A percentile compares a stretch with the other conserved stretches of the same genome.
Conservation (phyloP, 2,797 vertebrate species). For the Paedocypris micromegethes region DNA sequence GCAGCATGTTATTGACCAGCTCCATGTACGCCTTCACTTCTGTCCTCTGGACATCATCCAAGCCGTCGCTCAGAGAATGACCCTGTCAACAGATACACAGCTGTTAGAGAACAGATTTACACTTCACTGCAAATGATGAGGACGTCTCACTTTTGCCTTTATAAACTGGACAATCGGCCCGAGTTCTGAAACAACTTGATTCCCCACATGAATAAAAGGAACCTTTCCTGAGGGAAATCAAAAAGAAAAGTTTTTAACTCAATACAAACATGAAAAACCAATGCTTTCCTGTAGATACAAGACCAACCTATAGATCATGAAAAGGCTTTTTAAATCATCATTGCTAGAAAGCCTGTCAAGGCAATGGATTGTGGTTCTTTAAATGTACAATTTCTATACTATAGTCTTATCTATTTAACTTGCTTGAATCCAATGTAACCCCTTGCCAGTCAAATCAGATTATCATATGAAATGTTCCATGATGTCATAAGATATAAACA, state of each 20-base stretch:
- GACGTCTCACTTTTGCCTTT: conserved; percentile 84
- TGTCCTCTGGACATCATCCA: conserved; percentile 94
- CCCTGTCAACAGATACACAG: conserved; percentile 67
- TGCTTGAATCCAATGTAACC: no score
- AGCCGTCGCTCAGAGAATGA: conserved; percentile 87
- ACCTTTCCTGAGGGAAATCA: conserved; percentile 78
- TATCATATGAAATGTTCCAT: no score
- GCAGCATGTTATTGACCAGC: conserved; percentile 95
- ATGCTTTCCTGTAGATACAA: no score
- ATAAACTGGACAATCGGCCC: conserved; percentile 94
- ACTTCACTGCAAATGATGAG: neutral
- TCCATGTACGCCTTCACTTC: conserved; percentile 99
- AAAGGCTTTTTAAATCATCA: no score
- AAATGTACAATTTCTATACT: no score
- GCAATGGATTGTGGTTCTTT: no score
- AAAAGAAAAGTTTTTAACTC: neutral
- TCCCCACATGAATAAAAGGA: conserved; percentile 94
- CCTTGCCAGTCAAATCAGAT: no score
- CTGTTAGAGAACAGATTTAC: neutral
- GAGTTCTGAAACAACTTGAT: conserved; percentile 95
- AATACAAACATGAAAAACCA: no score
- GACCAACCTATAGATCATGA: no score
- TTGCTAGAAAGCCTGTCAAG: no score
- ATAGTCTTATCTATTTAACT: no score
- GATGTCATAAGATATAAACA: no score